Base-by-base conservation (phyloP, 2,888 invertebrate genomes). In the Scaptomyza caliginosa region DNA sequence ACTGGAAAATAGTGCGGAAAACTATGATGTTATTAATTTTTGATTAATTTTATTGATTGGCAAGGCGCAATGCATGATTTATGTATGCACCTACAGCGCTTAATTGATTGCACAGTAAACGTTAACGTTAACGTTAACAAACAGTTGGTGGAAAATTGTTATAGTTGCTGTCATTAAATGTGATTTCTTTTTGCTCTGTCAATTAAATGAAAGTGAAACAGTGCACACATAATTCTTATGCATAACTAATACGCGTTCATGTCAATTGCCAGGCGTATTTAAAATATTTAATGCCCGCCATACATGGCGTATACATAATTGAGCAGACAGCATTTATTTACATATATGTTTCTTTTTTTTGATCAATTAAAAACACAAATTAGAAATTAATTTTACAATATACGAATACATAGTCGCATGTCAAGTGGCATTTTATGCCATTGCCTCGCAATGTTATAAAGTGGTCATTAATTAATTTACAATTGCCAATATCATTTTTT, bases 161-260 rank as follows among this genome's bases (percentile, higher is more conserved):
- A 45, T 51, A 57, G 65, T 57, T 32, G 56, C 64, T 26, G 56
- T 45, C 39, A 56, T 72, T 81, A 60, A 72, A 16, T 64, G 28
- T 60, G 67, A 74, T 74, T 79, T 77, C 66, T 58, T 50, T 65
- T 56, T 36, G 56, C 51, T n/a, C n/a, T 77, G 84, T 71, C 77
- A 86, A 83, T 81, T 80, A 67, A 86, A 65, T 49, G 86, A 86
- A 83, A 81, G 86, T 74, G 77, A 81, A 86, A 71, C 36, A 51
- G 19, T 32, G 50, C 26, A 17, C 26, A 17, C 16, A 52, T 26
- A 11, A 50, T 24, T 8, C 17, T 67, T 60, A 49, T 56, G 48
- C 34, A 74, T 77, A 46, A 58, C 46, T 50, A 32, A 51, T 55
- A 23, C 13, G 36, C n/a, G 13, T 38, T 43, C 10, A 40, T 38